Conservation (phyloP, 2,113 vertebrate species). For the Alexandromys fortis region DNA sequence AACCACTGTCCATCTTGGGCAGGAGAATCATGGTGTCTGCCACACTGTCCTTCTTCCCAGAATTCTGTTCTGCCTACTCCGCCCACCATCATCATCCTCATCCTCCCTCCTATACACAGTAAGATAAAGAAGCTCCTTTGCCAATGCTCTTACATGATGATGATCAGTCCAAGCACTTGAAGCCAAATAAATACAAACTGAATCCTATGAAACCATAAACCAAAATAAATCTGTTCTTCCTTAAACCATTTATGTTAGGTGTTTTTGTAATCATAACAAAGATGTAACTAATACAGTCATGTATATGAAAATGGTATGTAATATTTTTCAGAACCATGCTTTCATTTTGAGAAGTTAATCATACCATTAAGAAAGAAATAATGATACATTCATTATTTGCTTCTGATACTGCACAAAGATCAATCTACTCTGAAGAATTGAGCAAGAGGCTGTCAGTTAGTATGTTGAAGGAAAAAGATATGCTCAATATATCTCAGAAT, state of each 20-base stretch:
- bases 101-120: not conserved
- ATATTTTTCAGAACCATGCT: not conserved
- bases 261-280: not conserved
- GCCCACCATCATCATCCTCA: too few species aligned
- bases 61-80: too few species aligned
- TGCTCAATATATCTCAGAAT: not conserved
- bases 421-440: not conserved
- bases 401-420: not conserved
- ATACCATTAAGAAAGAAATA: not conserved
- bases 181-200: not conserved
- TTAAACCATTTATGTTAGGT: not conserved
- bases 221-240: not conserved
- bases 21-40: too few species aligned
- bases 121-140: not conserved
- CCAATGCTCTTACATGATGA: not conserved
- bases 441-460: not conserved
- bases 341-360: not conserved
- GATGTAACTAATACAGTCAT: not conserved
- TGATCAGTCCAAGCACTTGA: not conserved
- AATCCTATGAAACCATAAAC: not conserved
- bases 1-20: too few species aligned
- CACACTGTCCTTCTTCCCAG: too few species aligned
- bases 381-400: not conserved
- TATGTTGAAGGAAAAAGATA: not conserved
- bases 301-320: not conserved